phyloP scores from a whole-genome alignment of 2,113 vertebrate genomes.

The Rhinogobius similis region DNA sequence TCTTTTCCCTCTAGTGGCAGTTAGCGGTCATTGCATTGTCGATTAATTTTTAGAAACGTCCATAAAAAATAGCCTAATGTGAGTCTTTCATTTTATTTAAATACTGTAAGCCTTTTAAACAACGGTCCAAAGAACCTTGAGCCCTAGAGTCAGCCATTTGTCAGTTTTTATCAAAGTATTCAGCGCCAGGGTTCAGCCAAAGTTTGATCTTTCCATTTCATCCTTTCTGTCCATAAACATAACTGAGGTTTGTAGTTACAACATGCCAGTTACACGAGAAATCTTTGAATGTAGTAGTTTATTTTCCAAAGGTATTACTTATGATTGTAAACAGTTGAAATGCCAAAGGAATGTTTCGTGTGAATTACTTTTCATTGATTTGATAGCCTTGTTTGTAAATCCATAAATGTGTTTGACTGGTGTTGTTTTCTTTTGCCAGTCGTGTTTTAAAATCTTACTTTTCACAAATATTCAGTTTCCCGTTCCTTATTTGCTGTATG shows the following conservation, averaged over 20 bases:
- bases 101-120: neutral
- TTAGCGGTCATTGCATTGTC: too few relatives aligned
- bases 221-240: neutral
- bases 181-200: neutral
- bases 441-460: neutral
- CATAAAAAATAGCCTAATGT: neutral
- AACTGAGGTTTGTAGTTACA: conserved; percentile 7
- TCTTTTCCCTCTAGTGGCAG: neutral
- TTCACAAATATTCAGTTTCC: neutral
- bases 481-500: neutral
- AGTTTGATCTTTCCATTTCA: neutral
- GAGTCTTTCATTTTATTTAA: neutral
- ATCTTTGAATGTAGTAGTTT: conserved; percentile 18
- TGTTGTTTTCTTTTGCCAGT: neutral
- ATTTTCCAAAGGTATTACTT: neutral
- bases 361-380: neutral
- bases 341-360: conserved; percentile 20
- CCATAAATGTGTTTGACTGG: neutral
- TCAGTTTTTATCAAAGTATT: neutral
- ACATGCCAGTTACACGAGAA: neutral
- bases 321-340: neutral
- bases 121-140: neutral
- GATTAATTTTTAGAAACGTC: too few relatives aligned
- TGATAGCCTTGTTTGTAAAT: neutral
- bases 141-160: conserved; percentile 16